Base-by-base conservation (phyloP, 2,888 invertebrate species). In the Drosophila austrosaltans region DNA sequence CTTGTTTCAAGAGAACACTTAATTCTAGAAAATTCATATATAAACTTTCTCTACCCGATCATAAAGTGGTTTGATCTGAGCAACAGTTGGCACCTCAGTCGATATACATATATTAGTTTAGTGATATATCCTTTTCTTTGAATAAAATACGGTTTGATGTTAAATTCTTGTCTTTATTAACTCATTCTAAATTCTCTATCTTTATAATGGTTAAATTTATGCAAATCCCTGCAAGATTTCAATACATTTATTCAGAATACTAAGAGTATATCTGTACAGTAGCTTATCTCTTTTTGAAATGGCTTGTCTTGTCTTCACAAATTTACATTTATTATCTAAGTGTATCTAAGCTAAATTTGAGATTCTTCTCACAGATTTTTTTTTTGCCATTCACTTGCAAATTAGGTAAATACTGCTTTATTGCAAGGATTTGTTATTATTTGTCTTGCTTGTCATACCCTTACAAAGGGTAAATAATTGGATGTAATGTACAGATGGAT, bases 341-440 rank as follows among this genome's bases (percentile, higher is more conserved):
- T 8, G 22, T 12, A 20, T 48, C 25, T 48, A 48, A 48, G 48
- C 4, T 10, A 48, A 25, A 12, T 48, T 48, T 48, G 22, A 25
- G 4, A 48, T 48, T 48, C 48, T 48, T 25, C 10, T 25, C 48
- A 48, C 48, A 25, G 4, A 2, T 25, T 48, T 48, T 48, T 48
- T 22, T 48, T 48, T 48, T 48, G 22, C 25, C 10, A 36, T 36
- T 10, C 25, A 48, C 10, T 48, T 48, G 48, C 48, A 48, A 48
- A 48, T 48, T 48, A 48, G 6, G 48, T 25, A 48, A 48, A 48
- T 48, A 25, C 48, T 74, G 70, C 62, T 69, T 66, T 67, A 25
- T 48, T 48, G 48, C 48, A 48, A 48, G 48, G 48, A 48, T 25
- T 48, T 48, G 48, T 48, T 48, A 48, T 48, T 48, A 48, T 48